Evolutionary conservation across 1,140 invertebrate genomes (phyloP), one percentile per base, ranked within the genome.

Genomic region (Drosophila ficusphila): DNA sequence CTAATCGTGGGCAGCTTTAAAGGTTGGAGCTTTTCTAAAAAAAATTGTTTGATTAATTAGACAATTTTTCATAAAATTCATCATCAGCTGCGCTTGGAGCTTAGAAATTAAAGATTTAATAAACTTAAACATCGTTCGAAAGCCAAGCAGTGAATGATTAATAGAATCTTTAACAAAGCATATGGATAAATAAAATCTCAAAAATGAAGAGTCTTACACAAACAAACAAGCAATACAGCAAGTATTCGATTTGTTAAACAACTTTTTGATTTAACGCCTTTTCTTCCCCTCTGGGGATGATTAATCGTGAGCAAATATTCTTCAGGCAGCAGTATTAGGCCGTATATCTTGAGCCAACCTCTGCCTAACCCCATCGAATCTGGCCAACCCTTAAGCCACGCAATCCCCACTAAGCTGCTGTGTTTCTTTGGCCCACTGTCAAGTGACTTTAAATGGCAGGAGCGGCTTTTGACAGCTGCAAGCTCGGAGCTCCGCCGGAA

Each of bases 401-500:
- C 16, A 42, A 58, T 27, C 14, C 38, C 29, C 54, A n/a, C 27
- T 52, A 67, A 65, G 51, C 64, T 19, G 16, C 9, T 58, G 34
- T 36, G 14, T 54, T 18, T 56, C 23, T 51, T 51, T 54, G 46
- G 53, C 53, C 42, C 34, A 68, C 58, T 85, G 72, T 81, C 81
- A 74, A 77, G 76, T 77, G 73, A 88, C 76, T 85, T 86, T 52
- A 73, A 85, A 76, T 86, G 81, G 72, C 79, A 86, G 60, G 57
- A 54, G 60, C 49, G 82, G 36, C 81, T 81, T 86, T 81, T 86
- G 81, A 88, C 76, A 86, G 68, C 81, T 88, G 76, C 72, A 81
- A 77, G 73, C 82, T 62, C 47, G 4, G 23, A 60, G 48, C 56
- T 56, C 56, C 33, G 7, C 23, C 23, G 16, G 82, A 58, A 86